Evolutionary conservation across 2,113 vertebrate genomes (phyloP), one percentile per base, ranked within the genome.

Genomic region (Polypterus bichir): DNA sequence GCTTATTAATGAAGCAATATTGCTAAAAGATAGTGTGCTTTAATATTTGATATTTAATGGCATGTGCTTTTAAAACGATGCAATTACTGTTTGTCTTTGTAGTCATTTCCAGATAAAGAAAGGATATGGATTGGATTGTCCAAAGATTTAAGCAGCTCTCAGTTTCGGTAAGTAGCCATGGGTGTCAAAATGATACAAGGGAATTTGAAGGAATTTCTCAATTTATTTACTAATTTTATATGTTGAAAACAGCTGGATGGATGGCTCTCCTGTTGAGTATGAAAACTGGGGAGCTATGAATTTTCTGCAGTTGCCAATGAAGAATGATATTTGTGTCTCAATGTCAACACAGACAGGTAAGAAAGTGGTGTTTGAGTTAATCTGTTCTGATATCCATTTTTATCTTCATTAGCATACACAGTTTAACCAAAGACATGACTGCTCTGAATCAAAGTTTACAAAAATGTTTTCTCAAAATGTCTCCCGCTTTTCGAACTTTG

Each of bases 61-160:
- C 27, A 27, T 27, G 1, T 27, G 27, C 27, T 27, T 27, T 27
- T 27, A 27, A 27, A 27, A 27, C 27, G 27, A 27, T 27, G 27
- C 27, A 27, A 27, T 27, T 27, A 27, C 27, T 27, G 27, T 64
- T 6, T 48, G 53, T 44, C 10, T 66, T 63, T 64, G 11, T 71
- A 94, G 92, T 62, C 87, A 0, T 86, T 88, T 0, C 75, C 76
- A 57, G 79, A 60, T 46, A 84, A 83, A 44, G 71, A 73, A 47
- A 87, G 84, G 53, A 96, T 92, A 93, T 96, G 92, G 95, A 91
- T 93, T 70, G 93, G 92, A 68, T 49, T 93, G 68, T 83, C 74
- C 0, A 49, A 79, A 60, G 82, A 81, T 69, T 72, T 62, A 59
- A 54, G 71, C 46, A 76, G 67, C 46, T 65, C 72, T 52, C 79